These are phyloP conservation scores for Gasteruption jaculator DNA, from an alignment of 2,888 invertebrate genomes.

Conservation along the genomic window DNA sequence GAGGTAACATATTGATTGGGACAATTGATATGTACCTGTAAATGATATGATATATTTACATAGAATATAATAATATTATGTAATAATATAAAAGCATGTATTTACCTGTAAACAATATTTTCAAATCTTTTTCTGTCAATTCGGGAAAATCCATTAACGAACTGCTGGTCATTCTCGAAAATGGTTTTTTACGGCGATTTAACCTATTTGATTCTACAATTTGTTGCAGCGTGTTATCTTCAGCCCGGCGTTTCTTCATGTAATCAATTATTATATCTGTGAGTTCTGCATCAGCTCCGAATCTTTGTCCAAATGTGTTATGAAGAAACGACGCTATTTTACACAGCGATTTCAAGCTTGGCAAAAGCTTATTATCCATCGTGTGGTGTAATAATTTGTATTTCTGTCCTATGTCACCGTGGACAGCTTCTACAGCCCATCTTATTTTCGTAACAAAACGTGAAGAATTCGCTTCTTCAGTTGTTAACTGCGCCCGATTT, in stretches of 20 bases:
- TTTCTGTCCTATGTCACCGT: conserved; percentile 20
- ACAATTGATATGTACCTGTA: conserved; percentile 24
- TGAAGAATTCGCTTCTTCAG: conserved; percentile 23
- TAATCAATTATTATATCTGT: conserved; percentile 11
- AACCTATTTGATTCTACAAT: conserved; percentile 17
- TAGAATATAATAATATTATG: too few relatives aligned
- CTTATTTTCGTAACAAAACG: conserved; percentile 26
- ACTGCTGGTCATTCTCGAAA: conserved; percentile 11
- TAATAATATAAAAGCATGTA: too few relatives aligned
- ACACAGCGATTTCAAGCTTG: conserved; percentile 13
- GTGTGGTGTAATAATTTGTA: conserved; percentile 14
- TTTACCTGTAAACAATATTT: conserved; percentile 24
- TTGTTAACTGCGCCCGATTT: conserved; percentile 22
- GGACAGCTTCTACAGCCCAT: conserved; percentile 23
- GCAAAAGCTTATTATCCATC: conserved; percentile 20
- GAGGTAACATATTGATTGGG: conserved; percentile 24
- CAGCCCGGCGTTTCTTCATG: conserved; percentile 11
- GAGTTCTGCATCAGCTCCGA: conserved; percentile 18
- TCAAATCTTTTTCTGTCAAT: conserved; percentile 20
- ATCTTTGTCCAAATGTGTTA: conserved; percentile 22
- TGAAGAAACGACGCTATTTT: conserved; percentile 20
- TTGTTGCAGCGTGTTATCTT: conserved; percentile 13
- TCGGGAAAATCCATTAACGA: conserved; percentile 23
- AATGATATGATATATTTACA: too few relatives aligned
- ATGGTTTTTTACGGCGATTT: conserved; percentile 13